Evolutionary conservation across 2,888 invertebrate genomes (phyloP), one percentile per base, ranked within the genome.

Genomic region (Luperina nickerlii): DNA sequence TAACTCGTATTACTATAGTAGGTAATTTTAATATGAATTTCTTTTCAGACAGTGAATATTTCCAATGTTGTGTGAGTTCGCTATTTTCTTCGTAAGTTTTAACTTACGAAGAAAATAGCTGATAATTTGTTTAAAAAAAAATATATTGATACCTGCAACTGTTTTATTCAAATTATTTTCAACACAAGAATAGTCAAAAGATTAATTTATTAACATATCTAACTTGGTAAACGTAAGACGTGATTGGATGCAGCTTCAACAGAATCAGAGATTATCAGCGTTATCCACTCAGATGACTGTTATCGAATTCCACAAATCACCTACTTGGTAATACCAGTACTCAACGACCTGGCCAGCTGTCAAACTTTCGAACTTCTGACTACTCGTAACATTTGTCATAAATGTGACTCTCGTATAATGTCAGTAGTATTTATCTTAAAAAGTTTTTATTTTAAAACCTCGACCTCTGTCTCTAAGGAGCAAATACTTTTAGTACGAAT

Each of bases 401-500:
- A 48, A 48, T 48, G 48, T 51, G 38, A 65, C 11, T 60, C 20
- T 60, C 13, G 24, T 18, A 20, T 74, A 45, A 63, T 11, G 54
- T 24, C 5, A 81, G 27, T 42, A 24, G 11, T 11, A 57, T 9
- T 11, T 57, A 20, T 11, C 15, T n/a, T 62, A 38, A 27, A 65
- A 78, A 68, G 24, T 45, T 69, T 65, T 15, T 24, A 72, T 65
- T 72, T 38, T n/a, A 57, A 45, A 38, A 62, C 6, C 54, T 18
- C 38, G 18, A 62, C 15, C 45, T 71, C 32, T 24, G 57, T 45
- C 77, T 70, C 42, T 45, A 54, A 62, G 74, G 62, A 72, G 69
- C 45, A 77, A 73, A 73, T 60, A 71, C 66, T 84, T 82, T 78
- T 63, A 82, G 72, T 57, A 67, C 11, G 45, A 76, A 18, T 38